Base-by-base conservation (phyloP, 2,888 invertebrate genomes). In the Diaprepes abbreviatus region DNA sequence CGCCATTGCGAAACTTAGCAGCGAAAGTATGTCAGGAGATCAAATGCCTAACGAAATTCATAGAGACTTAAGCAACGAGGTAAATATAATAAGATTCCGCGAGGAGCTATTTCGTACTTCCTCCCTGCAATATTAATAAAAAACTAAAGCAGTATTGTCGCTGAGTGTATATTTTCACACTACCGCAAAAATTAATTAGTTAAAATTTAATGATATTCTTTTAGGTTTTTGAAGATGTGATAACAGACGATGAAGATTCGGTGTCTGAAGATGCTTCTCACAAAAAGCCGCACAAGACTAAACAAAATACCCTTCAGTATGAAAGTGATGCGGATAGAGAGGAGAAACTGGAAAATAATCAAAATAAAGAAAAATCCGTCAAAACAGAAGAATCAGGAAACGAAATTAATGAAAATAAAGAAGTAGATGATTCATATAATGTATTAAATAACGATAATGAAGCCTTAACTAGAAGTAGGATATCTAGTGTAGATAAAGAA, bases 1-100 rank as follows among this genome's bases (percentile, higher is more conserved):
- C 7, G 95, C 94, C 38, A 90, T 95, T 57, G 95, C 95, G 4
- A 91, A 95, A 79, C 86, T 95, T n/a, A 93, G 92, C 60, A 90
- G 91, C 14, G 93, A 93, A 79, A 91, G 91, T 68, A 91, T 83
- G 79, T 90, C 83, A 63, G 87, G 80, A 1, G 85, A 85, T 31
- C 83, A 83, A 71, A 78, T 78, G 9, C 83, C 84, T 6, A 79
- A 80, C 5, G 81, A 81, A 68, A 81, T 85, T 4, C 84, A 80
- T 36, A 84, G 86, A 70, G 88, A 87, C 70, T 81, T 87, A 33
- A 87, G 87, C 55, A 88, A 88, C 74, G 87, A 87, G 69, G 85
- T 86, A 57, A 78, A 80, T 16, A 6, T 14, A 6, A n/a, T 12
- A 24, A 12, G 35, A 35, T 48, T 28, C 16, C 50, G n/a, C n/a